Evolutionary conservation across 2,797 vertebrate species (phyloP).

Genomic region (Tauraco hartlaubi): DNA sequence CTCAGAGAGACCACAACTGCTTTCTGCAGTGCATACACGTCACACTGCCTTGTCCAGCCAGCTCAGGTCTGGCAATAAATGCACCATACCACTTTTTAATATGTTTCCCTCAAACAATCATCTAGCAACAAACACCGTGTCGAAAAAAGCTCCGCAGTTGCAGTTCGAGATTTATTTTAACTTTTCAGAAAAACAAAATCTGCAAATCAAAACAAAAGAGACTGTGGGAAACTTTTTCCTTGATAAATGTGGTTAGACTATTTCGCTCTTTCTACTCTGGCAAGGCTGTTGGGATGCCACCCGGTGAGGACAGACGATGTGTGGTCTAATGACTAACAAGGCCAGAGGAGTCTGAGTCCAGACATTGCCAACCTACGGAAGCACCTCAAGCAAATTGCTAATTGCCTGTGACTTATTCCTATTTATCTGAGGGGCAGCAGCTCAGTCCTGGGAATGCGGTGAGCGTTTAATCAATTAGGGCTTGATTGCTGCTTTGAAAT

Average conservation of each 20-base stretch:
- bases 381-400: constrained; percentile 15
- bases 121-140: neutral
- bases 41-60: neutral
- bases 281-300: neutral
- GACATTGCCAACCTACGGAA: neutral
- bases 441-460: neutral
- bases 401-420: constrained; percentile 42
- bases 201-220: constrained; percentile 20
- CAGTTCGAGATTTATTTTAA: constrained; percentile 36
- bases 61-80: neutral
- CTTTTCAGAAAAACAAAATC: constrained; percentile 44
- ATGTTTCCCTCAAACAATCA: neutral
- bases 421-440: constrained; percentile 4
- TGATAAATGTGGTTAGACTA: neutral
- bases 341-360: neutral
- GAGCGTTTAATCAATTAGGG: constrained; percentile 29
- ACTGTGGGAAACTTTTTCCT: constrained; percentile 46
- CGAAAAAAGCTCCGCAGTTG: neutral
- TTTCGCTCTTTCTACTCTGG: neutral
- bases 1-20: neutral
- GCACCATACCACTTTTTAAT: neutral
- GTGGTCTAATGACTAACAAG: constrained; percentile 29
- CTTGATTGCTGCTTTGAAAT: constrained; percentile 41
- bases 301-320: neutral
- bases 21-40: neutral